Evolutionary conservation across 2,888 invertebrate species (phyloP).

Genomic region (Monopis laevigella): DNA sequence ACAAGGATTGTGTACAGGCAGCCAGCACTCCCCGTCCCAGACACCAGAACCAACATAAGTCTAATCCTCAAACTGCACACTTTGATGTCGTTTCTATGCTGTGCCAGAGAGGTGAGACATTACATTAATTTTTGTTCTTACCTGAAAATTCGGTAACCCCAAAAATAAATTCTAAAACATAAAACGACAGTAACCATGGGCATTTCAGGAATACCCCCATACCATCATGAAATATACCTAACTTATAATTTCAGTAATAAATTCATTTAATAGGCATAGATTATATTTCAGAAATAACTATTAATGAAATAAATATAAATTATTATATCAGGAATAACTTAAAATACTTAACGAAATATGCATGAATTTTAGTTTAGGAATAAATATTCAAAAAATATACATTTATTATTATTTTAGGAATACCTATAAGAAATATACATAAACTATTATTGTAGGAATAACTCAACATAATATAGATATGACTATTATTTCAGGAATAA

Average conservation of each 20-base stretch:
- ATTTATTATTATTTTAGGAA: slow-evolving; percentile 53
- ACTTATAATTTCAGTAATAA: too few relatives aligned
- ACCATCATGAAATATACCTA: too few relatives aligned
- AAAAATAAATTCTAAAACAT: too few relatives aligned
- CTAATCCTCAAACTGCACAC: not conserved
- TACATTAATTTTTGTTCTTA: too few relatives aligned
- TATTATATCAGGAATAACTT: too few relatives aligned
- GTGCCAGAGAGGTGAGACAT: slow-evolving; percentile 20
- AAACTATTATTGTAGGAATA: slow-evolving; percentile 63
- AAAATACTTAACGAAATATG: too few relatives aligned
- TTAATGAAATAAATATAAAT: slow-evolving; percentile 79
- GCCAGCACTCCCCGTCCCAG: slow-evolving; percentile 38
- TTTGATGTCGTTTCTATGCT: slow-evolving; percentile 18
- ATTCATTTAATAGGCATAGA: too few relatives aligned
- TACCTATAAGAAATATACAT: slow-evolving; percentile 75
- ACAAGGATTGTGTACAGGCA: slow-evolving; percentile 29
- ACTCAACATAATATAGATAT: slow-evolving; percentile 72
- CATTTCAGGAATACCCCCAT: too few relatives aligned
- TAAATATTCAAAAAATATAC: slow-evolving; percentile 76
- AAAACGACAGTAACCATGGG: too few relatives aligned
- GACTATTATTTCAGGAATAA: slow-evolving; percentile 56
- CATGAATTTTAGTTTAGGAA: too few relatives aligned
- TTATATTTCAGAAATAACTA: slow-evolving; percentile 62
- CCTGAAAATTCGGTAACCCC: too few relatives aligned
- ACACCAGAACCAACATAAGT: slow-evolving; percentile 2